Evolutionary conservation across 1,140 invertebrate genomes (phyloP).

Genomic region (Drosophila nasuta): DNA sequence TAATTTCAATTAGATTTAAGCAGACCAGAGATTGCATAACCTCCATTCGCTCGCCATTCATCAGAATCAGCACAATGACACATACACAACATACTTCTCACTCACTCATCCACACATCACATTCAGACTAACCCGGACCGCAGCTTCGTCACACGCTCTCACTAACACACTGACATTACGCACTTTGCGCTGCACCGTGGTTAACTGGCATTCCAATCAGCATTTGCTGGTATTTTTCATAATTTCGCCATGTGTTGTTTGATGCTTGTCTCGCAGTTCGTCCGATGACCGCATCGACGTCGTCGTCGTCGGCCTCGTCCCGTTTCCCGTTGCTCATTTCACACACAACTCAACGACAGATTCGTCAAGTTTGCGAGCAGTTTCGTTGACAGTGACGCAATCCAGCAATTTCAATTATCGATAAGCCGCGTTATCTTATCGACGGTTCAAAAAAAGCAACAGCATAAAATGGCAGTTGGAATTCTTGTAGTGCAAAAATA

Average conservation of each 20-base stretch:
- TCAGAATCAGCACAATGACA: conserved; percentile 49
- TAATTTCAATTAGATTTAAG: conserved; percentile 56
- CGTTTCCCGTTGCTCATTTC: conserved; percentile 22
- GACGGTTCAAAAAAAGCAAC: background rate
- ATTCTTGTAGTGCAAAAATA: conserved; percentile 42
- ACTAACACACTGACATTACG: conserved; percentile 20
- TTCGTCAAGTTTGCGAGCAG: conserved; percentile 17
- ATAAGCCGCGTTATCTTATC: conserved; percentile 46
- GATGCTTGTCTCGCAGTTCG: conserved; percentile 13
- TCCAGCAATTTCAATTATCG: conserved; percentile 27
- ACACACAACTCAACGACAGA: conserved; percentile 14
- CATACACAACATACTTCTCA: conserved; percentile 16
- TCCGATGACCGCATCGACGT: conserved; percentile 20
- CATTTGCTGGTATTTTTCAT: background rate
- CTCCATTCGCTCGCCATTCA: conserved; percentile 23
- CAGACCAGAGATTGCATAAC: conserved; percentile 34
- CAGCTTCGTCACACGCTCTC: conserved; percentile 10
- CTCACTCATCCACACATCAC: conserved; percentile 8
- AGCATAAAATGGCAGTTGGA: conserved; percentile 6
- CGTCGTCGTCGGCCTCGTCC: conserved; percentile 20
- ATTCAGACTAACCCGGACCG: background rate
- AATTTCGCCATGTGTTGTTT: conserved; percentile 10
- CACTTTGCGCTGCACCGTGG: conserved; percentile 38
- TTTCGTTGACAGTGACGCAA: conserved; percentile 36
- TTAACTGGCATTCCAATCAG: background rate